Percentiles rank a stretch among this genome's conserved stretches.
These are phyloP conservation scores for Pogonomyrmex barbatus DNA, from an alignment of 1,140 invertebrate genomes.

Conservation along the genomic window DNA sequence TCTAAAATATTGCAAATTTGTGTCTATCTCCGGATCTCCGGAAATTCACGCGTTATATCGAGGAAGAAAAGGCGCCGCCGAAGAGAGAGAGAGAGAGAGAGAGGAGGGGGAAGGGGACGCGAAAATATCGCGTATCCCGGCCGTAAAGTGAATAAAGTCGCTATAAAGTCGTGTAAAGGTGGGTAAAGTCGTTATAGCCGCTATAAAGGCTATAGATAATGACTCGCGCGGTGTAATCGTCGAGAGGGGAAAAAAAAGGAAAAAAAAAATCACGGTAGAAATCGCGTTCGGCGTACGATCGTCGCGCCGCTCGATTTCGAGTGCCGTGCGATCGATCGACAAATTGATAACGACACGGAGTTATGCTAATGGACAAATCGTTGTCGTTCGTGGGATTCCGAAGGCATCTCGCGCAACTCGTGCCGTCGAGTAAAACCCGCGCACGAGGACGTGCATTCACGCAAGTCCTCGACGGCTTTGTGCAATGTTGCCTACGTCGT, in stretches of 20 bases:
- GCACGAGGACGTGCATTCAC: slow-evolving; percentile 27
- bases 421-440: slow-evolving; percentile 19
- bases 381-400: slow-evolving; percentile 60
- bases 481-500: slow-evolving; percentile 38
- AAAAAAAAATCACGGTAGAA: background rate
- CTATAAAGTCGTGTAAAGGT: background rate
- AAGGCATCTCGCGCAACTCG: slow-evolving; percentile 23
- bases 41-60: background rate
- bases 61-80: background rate
- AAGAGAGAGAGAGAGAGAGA: background rate
- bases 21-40: background rate
- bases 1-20: background rate
- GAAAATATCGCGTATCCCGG: background rate
- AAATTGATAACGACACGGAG: slow-evolving; percentile 57
- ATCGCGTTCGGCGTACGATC: background rate
- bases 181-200: background rate
- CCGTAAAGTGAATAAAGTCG: background rate
- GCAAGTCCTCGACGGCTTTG: slow-evolving; percentile 27
- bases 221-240: background rate
- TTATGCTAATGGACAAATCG: slow-evolving; percentile 62
- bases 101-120: background rate
- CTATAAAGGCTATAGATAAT: background rate
- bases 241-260: background rate
- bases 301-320: background rate
- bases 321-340: background rate